Base-by-base conservation (phyloP, 2,888 invertebrate species). In the Phorcus lineatus region DNA sequence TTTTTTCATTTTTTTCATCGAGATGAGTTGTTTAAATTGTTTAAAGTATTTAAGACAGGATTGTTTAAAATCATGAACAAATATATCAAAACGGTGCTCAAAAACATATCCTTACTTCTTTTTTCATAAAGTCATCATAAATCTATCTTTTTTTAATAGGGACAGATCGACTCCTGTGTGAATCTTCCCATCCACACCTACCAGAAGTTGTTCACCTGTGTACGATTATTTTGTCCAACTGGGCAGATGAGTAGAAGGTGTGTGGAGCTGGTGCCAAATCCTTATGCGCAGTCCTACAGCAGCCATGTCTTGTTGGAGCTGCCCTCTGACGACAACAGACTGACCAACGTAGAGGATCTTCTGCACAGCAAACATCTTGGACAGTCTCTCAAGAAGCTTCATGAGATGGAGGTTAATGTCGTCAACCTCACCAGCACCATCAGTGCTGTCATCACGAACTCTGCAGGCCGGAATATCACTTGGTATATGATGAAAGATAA, bases 401-500 rank as follows among this genome's bases (percentile, higher is more conserved):
- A 62, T 62, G 62, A 62, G 28, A 11, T 62, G 62, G 62, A 62
- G 9, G 52, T 74, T 52, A 24, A 74, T 28, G 52, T 74, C 22
- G 24, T 52, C 9, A 74, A 40, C 24, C 52, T n/a, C 24, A 22
- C 24, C 53, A 74, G 24, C 16, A 24, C 24, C 0, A 52, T 74
- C 24, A 52, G 74, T 62, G 13, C 62, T 62, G 24, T 24, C 62
- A 62, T 74, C 52, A 53, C 74, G 24, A 53, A 53, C 13, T 22
- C 74, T 24, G 74, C 74, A 24, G 52, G 52, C 9, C 47, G 74
- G 6, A 74, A 74, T 24, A 24, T 74, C 52, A 53, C 74, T 11
- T 74, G 74, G 74, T 74, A 52, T 17, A 13, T 74, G 13, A 74
- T 74, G 74, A 74, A 24, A 53, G 62, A 31, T 28, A 62, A 16